These are phyloP conservation scores for Agapornis canus DNA, from an alignment of 2,797 vertebrate genomes.

Conservation along the genomic window DNA sequence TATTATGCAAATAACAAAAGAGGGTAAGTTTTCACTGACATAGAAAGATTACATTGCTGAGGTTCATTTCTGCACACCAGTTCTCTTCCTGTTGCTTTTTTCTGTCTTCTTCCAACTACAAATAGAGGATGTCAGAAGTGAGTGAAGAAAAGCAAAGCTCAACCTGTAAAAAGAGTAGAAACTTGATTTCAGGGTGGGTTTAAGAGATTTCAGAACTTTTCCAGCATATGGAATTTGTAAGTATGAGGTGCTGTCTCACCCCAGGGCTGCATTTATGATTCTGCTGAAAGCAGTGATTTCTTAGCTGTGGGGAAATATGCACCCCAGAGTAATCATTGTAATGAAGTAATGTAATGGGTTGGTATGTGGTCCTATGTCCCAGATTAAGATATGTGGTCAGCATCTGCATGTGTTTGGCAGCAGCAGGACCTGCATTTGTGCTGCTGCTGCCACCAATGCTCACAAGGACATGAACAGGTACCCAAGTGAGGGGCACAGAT, in stretches of 20 bases:
- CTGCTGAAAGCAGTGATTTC: neutral
- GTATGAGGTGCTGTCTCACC: fast-evolving
- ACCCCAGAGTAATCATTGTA: neutral
- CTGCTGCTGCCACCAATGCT: neutral
- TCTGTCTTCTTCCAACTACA: neutral
- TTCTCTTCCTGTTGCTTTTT: neutral
- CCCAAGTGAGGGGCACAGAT: neutral
- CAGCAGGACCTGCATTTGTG: fast-evolving
- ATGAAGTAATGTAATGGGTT: neutral
- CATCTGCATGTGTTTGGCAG: neutral
- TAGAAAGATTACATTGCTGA: constrained; percentile 36
- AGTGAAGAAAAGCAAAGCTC: neutral
- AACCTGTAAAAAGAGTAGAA: neutral
- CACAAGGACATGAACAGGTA: neutral
- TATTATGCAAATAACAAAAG: constrained; percentile 52
- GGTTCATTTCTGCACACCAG: neutral
- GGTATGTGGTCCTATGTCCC: fast-evolving
- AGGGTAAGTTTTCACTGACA: constrained; percentile 32
- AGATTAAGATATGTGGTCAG: neutral
- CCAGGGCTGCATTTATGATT: neutral
- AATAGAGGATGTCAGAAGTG: neutral
- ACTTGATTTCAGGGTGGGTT: neutral
- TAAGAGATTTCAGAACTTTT: neutral
- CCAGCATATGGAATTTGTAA: neutral
- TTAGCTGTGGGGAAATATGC: neutral